Percentiles rank a stretch among this genome's conserved stretches.
Conservation (phyloP, 2,797 vertebrate species). For the Cuniculus paca region DNA sequence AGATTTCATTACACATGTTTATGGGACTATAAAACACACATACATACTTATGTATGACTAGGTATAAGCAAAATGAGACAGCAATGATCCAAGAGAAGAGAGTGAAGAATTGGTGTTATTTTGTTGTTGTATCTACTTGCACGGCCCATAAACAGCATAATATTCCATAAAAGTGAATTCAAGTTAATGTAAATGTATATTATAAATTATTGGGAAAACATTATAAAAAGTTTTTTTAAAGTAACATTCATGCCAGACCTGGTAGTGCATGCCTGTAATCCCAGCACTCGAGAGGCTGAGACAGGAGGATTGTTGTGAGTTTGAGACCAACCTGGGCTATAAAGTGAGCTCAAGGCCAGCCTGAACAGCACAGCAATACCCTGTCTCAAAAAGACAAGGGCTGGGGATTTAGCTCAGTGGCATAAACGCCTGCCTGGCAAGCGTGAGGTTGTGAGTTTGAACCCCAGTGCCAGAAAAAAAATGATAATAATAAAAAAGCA, state of each 20-base stretch:
- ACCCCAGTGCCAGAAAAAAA: no score
- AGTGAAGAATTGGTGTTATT: neutral
- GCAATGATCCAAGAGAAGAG: neutral
- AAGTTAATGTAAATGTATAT: neutral
- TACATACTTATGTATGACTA: neutral
- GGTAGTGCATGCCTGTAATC: no score
- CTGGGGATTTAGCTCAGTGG: no score
- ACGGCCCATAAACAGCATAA: neutral
- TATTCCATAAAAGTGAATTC: neutral
- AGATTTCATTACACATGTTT: neutral
- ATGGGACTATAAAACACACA: neutral
- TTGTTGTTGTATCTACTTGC: neutral
- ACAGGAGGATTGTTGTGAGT: no score
- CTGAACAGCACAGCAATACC: no score
- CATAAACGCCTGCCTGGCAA: no score
- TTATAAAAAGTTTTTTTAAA: neutral
- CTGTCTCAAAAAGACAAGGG: no score
- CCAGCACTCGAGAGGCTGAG: no score
- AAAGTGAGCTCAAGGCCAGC: no score
- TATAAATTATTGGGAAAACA: neutral
- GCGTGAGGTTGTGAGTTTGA: no score
- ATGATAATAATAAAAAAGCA: no score
- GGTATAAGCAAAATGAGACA: neutral
- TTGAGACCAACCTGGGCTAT: no score
- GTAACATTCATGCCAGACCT: neutral